Base-by-base conservation (phyloP, 2,113 vertebrate species). In the Brachyhypopomus occidentalis region DNA sequence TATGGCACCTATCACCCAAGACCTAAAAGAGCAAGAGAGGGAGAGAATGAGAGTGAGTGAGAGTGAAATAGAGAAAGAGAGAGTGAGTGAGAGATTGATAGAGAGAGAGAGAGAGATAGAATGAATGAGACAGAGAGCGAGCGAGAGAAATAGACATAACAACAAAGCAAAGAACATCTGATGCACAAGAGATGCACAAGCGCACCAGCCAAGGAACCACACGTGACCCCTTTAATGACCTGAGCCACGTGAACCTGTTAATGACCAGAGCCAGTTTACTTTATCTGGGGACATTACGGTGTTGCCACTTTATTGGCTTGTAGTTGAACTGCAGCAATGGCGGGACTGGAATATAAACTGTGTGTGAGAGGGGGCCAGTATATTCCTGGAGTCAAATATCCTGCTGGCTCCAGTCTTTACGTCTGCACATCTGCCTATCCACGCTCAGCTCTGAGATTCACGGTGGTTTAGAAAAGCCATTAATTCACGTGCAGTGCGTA, bases 1-100 rank as follows among this genome's bases (percentile, higher is more conserved):
- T 88, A 99, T 99, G 77, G 97, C 97, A 83, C 98, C 98, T 88
- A 99, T 98, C 89, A 99, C 98, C 98, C 98, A 99, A 67, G 98
- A 99, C 92, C 98, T 99, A 85, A 78, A 64, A 76, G 60, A 17
- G 56, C 75, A 17, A 38, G 41, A 41, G 12, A 58, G 17, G n/a
- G 8, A 38, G 23, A 71, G 6, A 64, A 56, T 34, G 27, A 45
- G 23, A n/a, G 25, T 2, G 41, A 72, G 23, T 9, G 22, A 64
- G 62, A 22, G 8, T 63, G n/a, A 23, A 23, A 23, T 3, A 27
- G 2, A 6, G 9, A 23, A 23, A 23, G 2, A 27, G 6, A 6
- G 9, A 6, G 41, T 11, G 6, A 45, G 41, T 45, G 27, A 66
- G 12, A 19, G 16, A 34, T 14, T 1, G 3, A 5, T 30, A 14